phyloP scores from a whole-genome alignment of 1,140 invertebrate species.

The Anadara kagoshimensis region DNA sequence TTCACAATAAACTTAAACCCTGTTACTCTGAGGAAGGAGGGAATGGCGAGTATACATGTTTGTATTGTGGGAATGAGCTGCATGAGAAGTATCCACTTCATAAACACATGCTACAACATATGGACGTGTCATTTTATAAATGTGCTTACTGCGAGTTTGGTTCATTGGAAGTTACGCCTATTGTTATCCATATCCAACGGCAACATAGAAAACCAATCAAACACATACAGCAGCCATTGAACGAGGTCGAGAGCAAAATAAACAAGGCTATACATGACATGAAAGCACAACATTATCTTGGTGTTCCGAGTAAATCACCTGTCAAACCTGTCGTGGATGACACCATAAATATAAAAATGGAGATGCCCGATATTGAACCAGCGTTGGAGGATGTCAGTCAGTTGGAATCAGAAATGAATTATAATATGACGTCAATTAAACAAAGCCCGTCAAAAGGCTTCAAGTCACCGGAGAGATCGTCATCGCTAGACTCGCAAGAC shows the following conservation, averaged over 20 bases:
- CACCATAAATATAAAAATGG: too few relatives aligned
- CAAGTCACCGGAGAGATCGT: too few relatives aligned
- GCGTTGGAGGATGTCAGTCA: too few relatives aligned
- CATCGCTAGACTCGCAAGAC: too few relatives aligned
- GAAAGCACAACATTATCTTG: slow-evolving; percentile 33
- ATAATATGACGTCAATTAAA: too few relatives aligned
- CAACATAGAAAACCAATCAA: slow-evolving; percentile 34
- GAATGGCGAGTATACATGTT: slow-evolving; percentile 23
- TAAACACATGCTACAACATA: slow-evolving; percentile 36
- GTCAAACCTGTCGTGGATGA: too few relatives aligned
- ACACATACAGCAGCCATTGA: slow-evolving; percentile 18
- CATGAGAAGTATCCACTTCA: slow-evolving; percentile 31
- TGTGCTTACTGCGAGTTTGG: slow-evolving; percentile 39
- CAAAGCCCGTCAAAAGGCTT: too few relatives aligned
- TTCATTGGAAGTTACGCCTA: slow-evolving; percentile 19
- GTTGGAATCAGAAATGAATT: too few relatives aligned
- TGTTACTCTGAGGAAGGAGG: slow-evolving; percentile 31
- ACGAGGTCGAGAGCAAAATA: slow-evolving; percentile 32
- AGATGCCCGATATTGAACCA: too few relatives aligned
- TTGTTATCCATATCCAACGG: slow-evolving; percentile 38
- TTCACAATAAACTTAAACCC: slow-evolving; percentile 36
- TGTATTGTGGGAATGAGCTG: slow-evolving; percentile 30
- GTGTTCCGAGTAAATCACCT: background rate
- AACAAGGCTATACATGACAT: slow-evolving; percentile 41
- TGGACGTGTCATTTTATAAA: slow-evolving; percentile 39